These are phyloP conservation scores for Oostethus manadensis DNA, from an alignment of 2,113 vertebrate genomes.

Conservation along the genomic window DNA sequence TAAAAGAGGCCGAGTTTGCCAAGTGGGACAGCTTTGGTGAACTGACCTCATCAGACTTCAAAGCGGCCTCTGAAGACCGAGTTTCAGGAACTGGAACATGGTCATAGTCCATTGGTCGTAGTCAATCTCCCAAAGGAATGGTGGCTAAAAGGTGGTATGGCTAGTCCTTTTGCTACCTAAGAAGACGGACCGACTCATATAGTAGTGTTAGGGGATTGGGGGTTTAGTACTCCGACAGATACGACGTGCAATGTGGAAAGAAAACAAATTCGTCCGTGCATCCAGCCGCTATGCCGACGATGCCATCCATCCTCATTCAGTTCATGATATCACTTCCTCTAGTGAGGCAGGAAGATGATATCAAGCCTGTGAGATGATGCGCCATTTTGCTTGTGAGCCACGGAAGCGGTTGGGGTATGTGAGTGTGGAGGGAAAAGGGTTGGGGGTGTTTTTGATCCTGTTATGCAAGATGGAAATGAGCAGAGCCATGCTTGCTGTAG, in stretches of 20 bases:
- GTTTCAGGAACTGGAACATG: background rate
- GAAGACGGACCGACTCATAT: background rate
- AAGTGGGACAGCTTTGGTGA: background rate
- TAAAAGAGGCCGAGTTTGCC: background rate
- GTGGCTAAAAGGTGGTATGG: background rate
- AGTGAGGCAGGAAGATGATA: constrained; percentile 38
- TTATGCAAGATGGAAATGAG: constrained; percentile 76
- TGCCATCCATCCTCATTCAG: too few relatives aligned
- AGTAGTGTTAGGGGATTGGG: background rate
- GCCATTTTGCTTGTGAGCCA: constrained; percentile 50
- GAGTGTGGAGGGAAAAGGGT: constrained; percentile 9
- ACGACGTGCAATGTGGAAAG: constrained; percentile 11
- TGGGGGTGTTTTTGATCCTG: constrained; percentile 53
- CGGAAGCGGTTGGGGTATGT: constrained; percentile 11
- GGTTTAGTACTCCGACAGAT: background rate
- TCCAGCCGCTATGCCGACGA: too few relatives aligned
- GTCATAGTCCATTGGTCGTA: too few relatives aligned
- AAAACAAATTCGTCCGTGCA: constrained; percentile 32
- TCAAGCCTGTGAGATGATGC: constrained; percentile 43
- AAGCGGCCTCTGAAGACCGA: too few relatives aligned
- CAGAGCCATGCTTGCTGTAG: constrained; percentile 66
- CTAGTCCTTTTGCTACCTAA: background rate
- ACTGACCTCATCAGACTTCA: background rate
- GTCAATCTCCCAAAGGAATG: background rate
- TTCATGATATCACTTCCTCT: constrained; percentile 31